Conservation (phyloP, 2,888 invertebrate species). For the Agrilus biguttatus region DNA sequence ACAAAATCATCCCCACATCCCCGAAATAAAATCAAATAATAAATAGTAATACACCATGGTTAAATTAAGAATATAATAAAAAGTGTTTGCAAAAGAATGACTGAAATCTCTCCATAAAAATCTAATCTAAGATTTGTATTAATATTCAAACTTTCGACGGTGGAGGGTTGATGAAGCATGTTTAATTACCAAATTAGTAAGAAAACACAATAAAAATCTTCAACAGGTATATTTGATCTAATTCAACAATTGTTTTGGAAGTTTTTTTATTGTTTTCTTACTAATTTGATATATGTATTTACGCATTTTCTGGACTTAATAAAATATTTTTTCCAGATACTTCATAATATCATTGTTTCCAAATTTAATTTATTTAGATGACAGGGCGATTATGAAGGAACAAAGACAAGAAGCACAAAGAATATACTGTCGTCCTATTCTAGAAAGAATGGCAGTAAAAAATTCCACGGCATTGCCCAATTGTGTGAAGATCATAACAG, state of each 20-base stretch:
- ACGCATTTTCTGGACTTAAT: background rate
- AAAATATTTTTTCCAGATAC: slow-evolving; percentile 36
- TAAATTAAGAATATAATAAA: background rate
- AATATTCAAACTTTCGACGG: too few species aligned
- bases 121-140: background rate
- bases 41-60: too few species aligned
- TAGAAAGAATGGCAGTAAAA: slow-evolving; percentile 33
- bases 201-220: too few species aligned
- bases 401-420: slow-evolving; percentile 47
- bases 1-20: too few species aligned
- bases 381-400: slow-evolving; percentile 49
- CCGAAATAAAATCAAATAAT: too few species aligned
- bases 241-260: too few species aligned
- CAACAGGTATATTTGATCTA: too few species aligned
- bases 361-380: slow-evolving; percentile 54
- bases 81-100: background rate
- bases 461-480: slow-evolving; percentile 18
- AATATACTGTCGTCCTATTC: slow-evolving; percentile 44
- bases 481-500: slow-evolving; percentile 19
- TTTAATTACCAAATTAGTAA: too few species aligned
- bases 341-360: slow-evolving; percentile 62
- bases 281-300: too few species aligned
- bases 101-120: background rate
- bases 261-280: too few species aligned
- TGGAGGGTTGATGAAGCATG: too few species aligned